Percentiles rank a stretch among this genome's conserved stretches.
Conservation (phyloP, 2,113 vertebrate genomes). For the Atractosteus spatula region DNA sequence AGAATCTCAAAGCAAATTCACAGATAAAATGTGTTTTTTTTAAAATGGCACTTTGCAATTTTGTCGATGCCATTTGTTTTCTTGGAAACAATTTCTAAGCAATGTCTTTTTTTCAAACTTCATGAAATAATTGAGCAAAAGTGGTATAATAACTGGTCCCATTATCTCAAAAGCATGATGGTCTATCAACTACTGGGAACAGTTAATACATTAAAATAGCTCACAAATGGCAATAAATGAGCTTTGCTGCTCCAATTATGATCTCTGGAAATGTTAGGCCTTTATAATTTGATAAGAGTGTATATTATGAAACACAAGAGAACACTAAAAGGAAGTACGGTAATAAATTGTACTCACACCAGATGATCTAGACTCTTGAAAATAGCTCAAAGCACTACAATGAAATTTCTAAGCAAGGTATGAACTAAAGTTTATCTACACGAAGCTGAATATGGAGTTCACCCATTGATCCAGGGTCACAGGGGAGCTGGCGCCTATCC, state of each 20-base stretch:
- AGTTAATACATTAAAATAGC: slow-evolving; percentile 59
- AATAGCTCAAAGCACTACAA: too few species aligned
- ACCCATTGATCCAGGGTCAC: too few species aligned
- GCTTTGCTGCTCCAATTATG: slow-evolving; percentile 49
- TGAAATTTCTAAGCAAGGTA: neutral
- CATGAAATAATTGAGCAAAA: slow-evolving; percentile 55
- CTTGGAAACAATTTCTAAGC: slow-evolving; percentile 58
- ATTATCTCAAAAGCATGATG: slow-evolving; percentile 65
- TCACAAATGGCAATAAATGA: slow-evolving; percentile 63
- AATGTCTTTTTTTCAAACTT: slow-evolving; percentile 57
- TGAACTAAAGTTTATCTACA: too few species aligned
- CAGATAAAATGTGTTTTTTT: slow-evolving; percentile 63
- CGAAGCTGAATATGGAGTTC: too few species aligned
- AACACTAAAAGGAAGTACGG: slow-evolving; percentile 44
- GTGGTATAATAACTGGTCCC: slow-evolving; percentile 62
- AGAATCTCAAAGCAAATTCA: slow-evolving; percentile 60
- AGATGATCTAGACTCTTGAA: too few species aligned
- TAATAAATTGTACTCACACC: too few species aligned
- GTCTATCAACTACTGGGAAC: slow-evolving; percentile 56
- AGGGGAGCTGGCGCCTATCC: too few species aligned
- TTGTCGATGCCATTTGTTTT: slow-evolving; percentile 34
- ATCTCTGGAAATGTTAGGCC: slow-evolving; percentile 54
- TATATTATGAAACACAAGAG: slow-evolving; percentile 50
- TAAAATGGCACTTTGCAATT: slow-evolving; percentile 34
- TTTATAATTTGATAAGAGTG: slow-evolving; percentile 65